These are phyloP conservation scores for Tribolium madens DNA, from an alignment of 1,140 invertebrate species.

Conservation along the genomic window DNA sequence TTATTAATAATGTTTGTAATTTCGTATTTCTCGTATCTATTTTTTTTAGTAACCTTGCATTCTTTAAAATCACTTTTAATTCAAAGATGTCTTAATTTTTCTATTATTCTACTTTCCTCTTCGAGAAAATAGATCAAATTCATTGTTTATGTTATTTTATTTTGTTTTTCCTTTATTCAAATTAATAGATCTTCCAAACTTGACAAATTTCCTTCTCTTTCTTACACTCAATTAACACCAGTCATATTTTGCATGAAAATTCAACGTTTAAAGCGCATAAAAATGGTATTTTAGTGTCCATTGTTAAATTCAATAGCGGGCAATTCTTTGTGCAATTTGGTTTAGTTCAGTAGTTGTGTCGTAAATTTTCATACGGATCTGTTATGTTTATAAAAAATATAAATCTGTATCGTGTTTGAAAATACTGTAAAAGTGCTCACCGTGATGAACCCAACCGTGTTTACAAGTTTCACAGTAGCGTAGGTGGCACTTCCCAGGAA, in stretches of 20 bases:
- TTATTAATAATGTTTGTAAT: too few species aligned
- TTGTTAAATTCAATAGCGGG: not conserved
- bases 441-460: conserved; percentile 84
- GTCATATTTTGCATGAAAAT: too few species aligned
- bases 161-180: too few species aligned
- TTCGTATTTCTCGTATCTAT: too few species aligned
- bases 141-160: too few species aligned
- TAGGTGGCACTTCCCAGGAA: conserved; percentile 78
- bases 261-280: too few species aligned
- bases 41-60: too few species aligned
- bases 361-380: not conserved
- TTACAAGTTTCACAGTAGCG: conserved; percentile 80
- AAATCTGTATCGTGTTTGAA: not conserved
- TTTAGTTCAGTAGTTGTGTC: not conserved
- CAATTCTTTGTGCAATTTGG: not conserved
- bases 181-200: conserved; percentile 32
- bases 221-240: conserved; percentile 29
- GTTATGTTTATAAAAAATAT: not conserved
- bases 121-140: too few species aligned
- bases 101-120: too few species aligned
- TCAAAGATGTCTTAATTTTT: too few species aligned
- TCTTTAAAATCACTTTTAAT: too few species aligned
- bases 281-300: not conserved
- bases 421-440: conserved; percentile 69
- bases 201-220: conserved; percentile 28